A percentile compares a stretch with the other conserved stretches of the same genome.
Evolutionary conservation across 2,113 vertebrate species (phyloP).

Genomic region (Ondatra zibethicus): DNA sequence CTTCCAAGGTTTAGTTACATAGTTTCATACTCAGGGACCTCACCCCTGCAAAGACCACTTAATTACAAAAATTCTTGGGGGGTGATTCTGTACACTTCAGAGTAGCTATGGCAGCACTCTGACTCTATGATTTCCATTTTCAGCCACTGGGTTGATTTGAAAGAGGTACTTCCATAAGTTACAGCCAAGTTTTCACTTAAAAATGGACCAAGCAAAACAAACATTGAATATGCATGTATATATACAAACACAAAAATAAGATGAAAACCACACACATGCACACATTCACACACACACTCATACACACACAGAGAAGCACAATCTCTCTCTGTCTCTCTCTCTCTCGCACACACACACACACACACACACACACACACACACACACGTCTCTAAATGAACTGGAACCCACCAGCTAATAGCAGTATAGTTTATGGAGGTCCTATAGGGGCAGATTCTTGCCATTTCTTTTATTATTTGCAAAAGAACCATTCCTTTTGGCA

Average conservation of each 20-base stretch:
- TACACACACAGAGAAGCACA: too few species aligned
- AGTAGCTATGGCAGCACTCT: constrained; percentile 43
- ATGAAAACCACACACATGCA: not conserved
- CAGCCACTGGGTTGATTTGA: constrained; percentile 23
- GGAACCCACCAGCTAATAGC: not conserved
- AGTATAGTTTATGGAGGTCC: constrained; percentile 10
- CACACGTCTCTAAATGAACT: constrained; percentile 28
- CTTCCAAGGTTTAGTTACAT: constrained; percentile 70
- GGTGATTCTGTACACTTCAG: constrained; percentile 64
- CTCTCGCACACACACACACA: not conserved
- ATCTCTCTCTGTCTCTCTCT: too few species aligned
- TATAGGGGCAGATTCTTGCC: not conserved
- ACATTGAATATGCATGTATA: not conserved
- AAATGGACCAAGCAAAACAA: not conserved
- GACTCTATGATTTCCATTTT: not conserved
- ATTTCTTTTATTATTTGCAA: constrained; percentile 50
- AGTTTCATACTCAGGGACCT: constrained; percentile 59
- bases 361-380: not conserved
- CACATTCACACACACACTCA: not conserved
- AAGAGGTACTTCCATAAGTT: constrained; percentile 47
- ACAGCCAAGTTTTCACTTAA: constrained; percentile 29
- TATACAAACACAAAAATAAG: not conserved
- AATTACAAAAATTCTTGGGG: constrained; percentile 76
- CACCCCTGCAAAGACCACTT: constrained; percentile 67
- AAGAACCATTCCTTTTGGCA: not conserved